Evolutionary conservation across 2,888 invertebrate species (phyloP), one percentile per base, ranked within the genome.

Genomic region (Drosophila rubida): DNA sequence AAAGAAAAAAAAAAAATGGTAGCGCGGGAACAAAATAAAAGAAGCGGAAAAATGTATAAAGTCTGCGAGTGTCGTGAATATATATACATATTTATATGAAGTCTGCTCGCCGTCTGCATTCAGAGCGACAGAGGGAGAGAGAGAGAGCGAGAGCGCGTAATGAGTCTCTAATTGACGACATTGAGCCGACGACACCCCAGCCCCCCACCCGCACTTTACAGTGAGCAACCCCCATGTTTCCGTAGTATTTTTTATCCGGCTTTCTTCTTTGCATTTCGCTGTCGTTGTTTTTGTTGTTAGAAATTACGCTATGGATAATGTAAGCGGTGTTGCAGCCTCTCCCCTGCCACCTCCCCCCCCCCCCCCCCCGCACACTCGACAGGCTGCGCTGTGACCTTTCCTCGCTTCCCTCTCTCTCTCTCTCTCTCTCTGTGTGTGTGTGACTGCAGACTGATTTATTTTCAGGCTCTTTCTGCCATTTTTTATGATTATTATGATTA

Each of bases 151-250:
- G 77, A 84, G 87, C 27, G 41, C 87, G 88, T 90, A 90, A 90
- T 90, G 90, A 90, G 88, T 88, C 87, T 90, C 89, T 90, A 90
- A 90, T 90, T 90, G 90, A 81, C 82, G 88, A 75, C 87, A 86
- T 76, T 87, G 80, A 81, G 89, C 71, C 67, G 65, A 53, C 68
- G 46, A 44, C 30, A 46, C 19, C 32, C n/a, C 22, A 27, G 7
- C n/a, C 16, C 16, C 25, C 0, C 13, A 37, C 13, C 22, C 41
- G 7, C 30, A 22, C 35, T 4, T 39, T 42, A 7, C 19, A 11
- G 13, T 7, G 35, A 14, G 25, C 35, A 13, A 11, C 55, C 55
- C 39, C 58, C 49, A 39, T 37, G 51, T 60, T 59, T 61, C 57
- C 48, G 54, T 49, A 44, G 49, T 60, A 60, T 48, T 44, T 60